Conservation (phyloP, 2,113 vertebrate genomes). For the Pachycephala philippinensis region DNA sequence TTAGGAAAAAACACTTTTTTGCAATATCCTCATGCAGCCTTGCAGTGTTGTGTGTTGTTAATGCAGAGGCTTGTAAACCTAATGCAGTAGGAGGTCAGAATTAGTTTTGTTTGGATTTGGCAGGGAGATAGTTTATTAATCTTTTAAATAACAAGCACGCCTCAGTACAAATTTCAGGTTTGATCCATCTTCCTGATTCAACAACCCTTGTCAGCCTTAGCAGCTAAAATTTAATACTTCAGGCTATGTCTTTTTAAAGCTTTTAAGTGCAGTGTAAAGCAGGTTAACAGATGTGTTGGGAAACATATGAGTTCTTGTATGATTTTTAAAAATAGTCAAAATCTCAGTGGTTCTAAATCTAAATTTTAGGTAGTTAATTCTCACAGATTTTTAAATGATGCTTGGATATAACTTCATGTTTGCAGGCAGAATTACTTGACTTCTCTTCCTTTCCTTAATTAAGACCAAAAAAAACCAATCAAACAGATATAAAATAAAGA, state of each 20-base stretch:
- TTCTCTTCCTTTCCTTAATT: conserved; percentile 8
- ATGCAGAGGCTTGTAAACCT: background rate
- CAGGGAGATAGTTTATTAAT: background rate
- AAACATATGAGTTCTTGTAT: background rate
- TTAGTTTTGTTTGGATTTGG: background rate
- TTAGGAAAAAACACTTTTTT: background rate
- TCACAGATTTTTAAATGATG: background rate
- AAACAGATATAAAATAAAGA: background rate
- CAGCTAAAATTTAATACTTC: background rate
- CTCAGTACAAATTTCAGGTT: background rate
- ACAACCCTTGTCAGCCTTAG: background rate
- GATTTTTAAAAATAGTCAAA: background rate
- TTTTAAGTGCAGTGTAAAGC: background rate
- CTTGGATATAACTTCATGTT: background rate
- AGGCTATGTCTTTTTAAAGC: background rate
- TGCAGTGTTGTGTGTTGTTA: background rate
- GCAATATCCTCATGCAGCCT: background rate
- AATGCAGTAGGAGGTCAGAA: background rate
- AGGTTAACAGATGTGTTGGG: background rate
- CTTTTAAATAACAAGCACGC: background rate
- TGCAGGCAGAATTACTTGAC: background rate
- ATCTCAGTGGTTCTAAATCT: background rate
- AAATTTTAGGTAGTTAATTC: background rate
- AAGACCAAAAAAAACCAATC: background rate
- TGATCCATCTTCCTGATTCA: background rate